Evolutionary conservation across 2,113 vertebrate genomes (phyloP).

Genomic region (Lethenteron camtschaticum): DNA sequence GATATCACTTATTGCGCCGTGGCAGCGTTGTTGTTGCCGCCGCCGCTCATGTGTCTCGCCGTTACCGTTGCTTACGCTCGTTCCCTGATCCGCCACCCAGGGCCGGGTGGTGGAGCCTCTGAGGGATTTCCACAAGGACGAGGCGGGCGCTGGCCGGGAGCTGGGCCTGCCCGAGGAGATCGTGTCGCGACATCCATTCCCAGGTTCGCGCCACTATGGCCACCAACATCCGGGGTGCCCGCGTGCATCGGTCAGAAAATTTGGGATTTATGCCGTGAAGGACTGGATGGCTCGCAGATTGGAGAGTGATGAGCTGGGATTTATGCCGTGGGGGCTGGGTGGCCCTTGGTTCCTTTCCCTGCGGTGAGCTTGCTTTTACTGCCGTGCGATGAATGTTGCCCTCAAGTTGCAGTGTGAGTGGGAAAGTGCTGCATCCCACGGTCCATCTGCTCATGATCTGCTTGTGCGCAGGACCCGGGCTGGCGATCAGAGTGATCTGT

Average conservation of each 20-base stretch:
- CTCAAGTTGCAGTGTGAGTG: neutral
- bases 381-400: neutral
- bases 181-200: constrained; percentile 80
- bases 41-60: no score
- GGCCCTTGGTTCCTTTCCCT: no score
- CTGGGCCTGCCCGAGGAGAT: constrained; percentile 86
- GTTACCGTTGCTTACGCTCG: no score
- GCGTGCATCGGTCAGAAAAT: no score
- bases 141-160: constrained; percentile 69
- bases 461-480: constrained; percentile 55
- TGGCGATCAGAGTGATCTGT: constrained; percentile 93
- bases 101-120: constrained; percentile 93
- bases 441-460: neutral
- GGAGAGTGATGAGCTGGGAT: no score
- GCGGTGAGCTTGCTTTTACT: no score
- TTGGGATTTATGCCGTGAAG: no score
- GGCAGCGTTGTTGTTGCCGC: no score
- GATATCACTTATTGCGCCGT: no score
- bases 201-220: constrained; percentile 26
- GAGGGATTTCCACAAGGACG: constrained; percentile 97
- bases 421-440: neutral
- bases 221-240: no score
- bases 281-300: no score
- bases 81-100: constrained; percentile 18
- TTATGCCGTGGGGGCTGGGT: no score